These are phyloP conservation scores for Amphiura filiformis DNA, from an alignment of 35 echinoderm and acorn worm genomes.

Conservation along the genomic window DNA sequence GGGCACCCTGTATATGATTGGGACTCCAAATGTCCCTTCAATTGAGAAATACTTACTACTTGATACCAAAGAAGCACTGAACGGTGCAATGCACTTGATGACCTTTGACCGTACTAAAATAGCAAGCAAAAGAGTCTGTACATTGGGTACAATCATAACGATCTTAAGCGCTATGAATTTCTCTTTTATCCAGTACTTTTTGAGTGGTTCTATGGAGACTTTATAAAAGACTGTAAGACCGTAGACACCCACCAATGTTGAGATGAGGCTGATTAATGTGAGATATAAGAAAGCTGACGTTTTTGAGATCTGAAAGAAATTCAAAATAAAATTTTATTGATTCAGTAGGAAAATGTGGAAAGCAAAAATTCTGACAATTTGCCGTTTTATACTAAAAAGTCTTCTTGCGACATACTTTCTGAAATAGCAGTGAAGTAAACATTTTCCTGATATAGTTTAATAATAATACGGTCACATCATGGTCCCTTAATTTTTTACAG, in stretches of 20 bases:
- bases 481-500: too few relatives aligned
- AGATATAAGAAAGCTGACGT: constrained; percentile 49
- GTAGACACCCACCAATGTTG: constrained; percentile 44
- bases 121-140: constrained; percentile 33
- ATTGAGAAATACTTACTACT: background rate
- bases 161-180: constrained; percentile 37
- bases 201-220: constrained; percentile 12
- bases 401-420: too few relatives aligned
- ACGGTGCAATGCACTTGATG: background rate
- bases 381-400: too few relatives aligned
- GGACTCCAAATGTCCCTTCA: too few relatives aligned
- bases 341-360: too few relatives aligned
- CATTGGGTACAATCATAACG: constrained; percentile 52
- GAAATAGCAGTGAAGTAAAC: too few relatives aligned
- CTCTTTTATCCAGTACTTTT: constrained; percentile 5
- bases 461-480: too few relatives aligned
- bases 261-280: constrained; percentile 9
- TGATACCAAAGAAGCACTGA: background rate
- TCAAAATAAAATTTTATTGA: too few relatives aligned
- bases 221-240: constrained; percentile 46
- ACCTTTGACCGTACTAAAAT: background rate
- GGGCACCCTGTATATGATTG: too few relatives aligned
- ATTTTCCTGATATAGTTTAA: too few relatives aligned
- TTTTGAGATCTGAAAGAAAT: background rate
- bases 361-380: too few relatives aligned